phyloP scores from a whole-genome alignment of 2,113 vertebrate genomes.

The Centropristis striata region DNA sequence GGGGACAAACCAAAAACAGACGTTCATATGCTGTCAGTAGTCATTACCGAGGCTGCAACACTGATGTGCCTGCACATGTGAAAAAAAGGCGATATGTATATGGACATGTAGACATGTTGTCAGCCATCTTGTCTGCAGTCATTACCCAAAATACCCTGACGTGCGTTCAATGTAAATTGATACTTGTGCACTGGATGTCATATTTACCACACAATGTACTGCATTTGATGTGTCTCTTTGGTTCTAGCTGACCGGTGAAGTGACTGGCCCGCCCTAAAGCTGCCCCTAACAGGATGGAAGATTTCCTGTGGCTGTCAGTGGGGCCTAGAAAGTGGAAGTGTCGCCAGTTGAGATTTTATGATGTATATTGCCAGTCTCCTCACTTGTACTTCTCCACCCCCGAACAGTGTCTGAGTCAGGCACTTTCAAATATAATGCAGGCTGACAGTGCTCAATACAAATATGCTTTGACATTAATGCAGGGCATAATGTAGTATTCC shows the following conservation, averaged over 20 bases:
- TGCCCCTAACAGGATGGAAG: constrained; percentile 37
- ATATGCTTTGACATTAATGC: constrained; percentile 43
- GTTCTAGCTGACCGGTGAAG: not conserved
- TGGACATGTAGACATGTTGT: constrained; percentile 29
- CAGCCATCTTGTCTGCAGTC: constrained; percentile 37
- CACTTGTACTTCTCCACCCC: constrained; percentile 18
- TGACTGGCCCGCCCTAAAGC: constrained; percentile 13
- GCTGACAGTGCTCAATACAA: constrained; percentile 40
- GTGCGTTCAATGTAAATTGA: constrained; percentile 26
- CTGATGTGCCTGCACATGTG: constrained; percentile 42
- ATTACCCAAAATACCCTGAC: constrained; percentile 41
- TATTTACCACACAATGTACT: not conserved
- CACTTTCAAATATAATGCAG: constrained; percentile 36
- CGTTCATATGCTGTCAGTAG: constrained; percentile 54
- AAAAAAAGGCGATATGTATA: not conserved
- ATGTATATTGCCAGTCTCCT: constrained; percentile 34
- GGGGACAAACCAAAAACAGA: constrained; percentile 58
- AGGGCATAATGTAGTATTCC: constrained; percentile 11
- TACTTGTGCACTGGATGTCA: not conserved
- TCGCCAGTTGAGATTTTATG: constrained; percentile 40
- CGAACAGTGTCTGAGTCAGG: not conserved
- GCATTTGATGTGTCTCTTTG: constrained; percentile 1
- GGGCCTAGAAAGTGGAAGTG: constrained; percentile 40
- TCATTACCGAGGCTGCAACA: constrained; percentile 39
- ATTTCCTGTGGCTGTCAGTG: constrained; percentile 55